Evolutionary conservation across 2,113 vertebrate genomes (phyloP), one percentile per base, ranked within the genome.

Genomic region (Anarrhichthys ocellatus): DNA sequence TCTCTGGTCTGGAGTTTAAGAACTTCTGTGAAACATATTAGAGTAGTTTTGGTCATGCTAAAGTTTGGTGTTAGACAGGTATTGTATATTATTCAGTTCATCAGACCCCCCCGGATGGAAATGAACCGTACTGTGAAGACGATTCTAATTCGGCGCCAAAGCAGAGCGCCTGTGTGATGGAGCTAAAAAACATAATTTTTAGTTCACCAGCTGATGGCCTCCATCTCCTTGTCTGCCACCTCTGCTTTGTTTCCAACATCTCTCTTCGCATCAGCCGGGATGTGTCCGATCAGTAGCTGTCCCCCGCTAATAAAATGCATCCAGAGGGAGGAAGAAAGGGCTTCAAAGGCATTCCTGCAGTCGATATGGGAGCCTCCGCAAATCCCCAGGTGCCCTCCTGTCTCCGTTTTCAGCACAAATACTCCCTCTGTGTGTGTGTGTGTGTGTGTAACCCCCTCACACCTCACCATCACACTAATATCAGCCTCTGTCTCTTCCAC

Each of bases 261-360:
- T 81, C 69, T 74, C 75, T 62, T 62, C 52, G 58, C 18, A 32
- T 76, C 69, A 48, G 29, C 61, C 66, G 66, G 15, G 75, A 75
- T 15, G 80, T 70, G 59, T 83, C 81, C 32, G 27, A 81, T 81
- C 78, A 79, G 68, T 52, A 50, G 59, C 71, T 10, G 48, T 69
- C 76, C 82, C 82, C 13, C 27, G 34, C 88, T 88, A 90, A 91
- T 88, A 83, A 91, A 90, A 91, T 63, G 66, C 84, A 89, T 88
- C 80, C 86, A 76, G 81, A 80, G 73, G 63, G 63, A 81, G 66
- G 13, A 84, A 71, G 22, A 71, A 67, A 74, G 59, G 64, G 67
- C 87, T 90, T 91, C 86, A 92, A 87, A 91, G 80, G 69, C 76
- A 83, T 91, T 91, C 91, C 87, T 88, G 54, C 27, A 68, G 85